Conservation (phyloP, 2,888 invertebrate genomes). For the Dryomyza anilis region DNA sequence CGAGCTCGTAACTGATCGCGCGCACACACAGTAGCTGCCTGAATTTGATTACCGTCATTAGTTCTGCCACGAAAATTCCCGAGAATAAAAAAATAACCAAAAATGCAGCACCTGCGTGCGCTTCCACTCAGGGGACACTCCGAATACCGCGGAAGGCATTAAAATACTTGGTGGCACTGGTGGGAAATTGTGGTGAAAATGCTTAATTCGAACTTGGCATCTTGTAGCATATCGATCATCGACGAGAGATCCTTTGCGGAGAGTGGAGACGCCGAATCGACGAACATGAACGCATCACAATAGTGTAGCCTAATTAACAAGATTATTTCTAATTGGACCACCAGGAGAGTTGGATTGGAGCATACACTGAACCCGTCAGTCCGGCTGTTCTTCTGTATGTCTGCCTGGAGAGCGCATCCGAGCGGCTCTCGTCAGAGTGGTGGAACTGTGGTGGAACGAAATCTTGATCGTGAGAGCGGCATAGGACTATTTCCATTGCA, state of each 20-base stretch:
- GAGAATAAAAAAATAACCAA: slow-evolving; percentile 45
- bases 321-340: slow-evolving; percentile 60
- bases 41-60: slow-evolving; percentile 52
- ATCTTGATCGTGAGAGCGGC: slow-evolving; percentile 16
- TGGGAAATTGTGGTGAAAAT: slow-evolving; percentile 21
- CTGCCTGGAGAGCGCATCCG: not conserved
- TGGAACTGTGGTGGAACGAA: not conserved
- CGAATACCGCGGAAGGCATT: not conserved
- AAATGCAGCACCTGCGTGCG: slow-evolving; percentile 44
- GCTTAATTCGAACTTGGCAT: not conserved
- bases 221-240: not conserved
- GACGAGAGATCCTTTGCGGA: not conserved
- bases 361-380: no score
- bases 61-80: slow-evolving; percentile 52
- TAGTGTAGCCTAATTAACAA: slow-evolving; percentile 53
- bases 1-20: no score
- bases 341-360: slow-evolving; percentile 37
- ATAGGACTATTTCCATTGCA: not conserved
- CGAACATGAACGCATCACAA: slow-evolving; percentile 26
- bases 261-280: slow-evolving; percentile 12
- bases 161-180: not conserved
- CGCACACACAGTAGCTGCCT: slow-evolving; percentile 43
- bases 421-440: not conserved
- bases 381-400: no score
- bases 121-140: slow-evolving; percentile 46